Evolutionary conservation across 2,113 vertebrate species (phyloP).

Genomic region (Ascaphus truei): DNA sequence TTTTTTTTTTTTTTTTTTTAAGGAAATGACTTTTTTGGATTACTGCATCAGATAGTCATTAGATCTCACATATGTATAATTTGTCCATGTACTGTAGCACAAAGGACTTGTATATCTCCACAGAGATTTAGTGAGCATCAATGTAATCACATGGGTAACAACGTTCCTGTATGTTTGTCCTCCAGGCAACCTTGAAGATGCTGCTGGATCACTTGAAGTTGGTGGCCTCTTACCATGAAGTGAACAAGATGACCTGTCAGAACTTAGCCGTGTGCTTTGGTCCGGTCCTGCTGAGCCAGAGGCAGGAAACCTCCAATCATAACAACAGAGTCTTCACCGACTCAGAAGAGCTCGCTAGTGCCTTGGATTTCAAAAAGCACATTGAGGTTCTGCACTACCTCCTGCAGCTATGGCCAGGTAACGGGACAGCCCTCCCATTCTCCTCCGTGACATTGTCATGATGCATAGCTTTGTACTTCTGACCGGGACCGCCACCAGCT

Average conservation of each 20-base stretch:
- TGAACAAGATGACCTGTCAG: slow-evolving; percentile 98
- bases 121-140: no score
- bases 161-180: slow-evolving; percentile 34
- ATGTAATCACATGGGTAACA: no score
- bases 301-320: slow-evolving; percentile 84
- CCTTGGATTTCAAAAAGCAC: slow-evolving; percentile 97
- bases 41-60: no score
- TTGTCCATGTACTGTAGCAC: no score
- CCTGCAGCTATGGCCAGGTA: slow-evolving; percentile 97
- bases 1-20: no score
- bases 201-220: slow-evolving; percentile 92
- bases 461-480: no score
- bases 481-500: no score
- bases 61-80: no score
- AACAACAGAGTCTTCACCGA: slow-evolving; percentile 92
- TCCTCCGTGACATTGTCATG: no score
- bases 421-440: neutral
- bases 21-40: no score
- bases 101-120: no score
- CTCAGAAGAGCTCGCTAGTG: slow-evolving; percentile 92
- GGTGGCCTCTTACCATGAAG: slow-evolving; percentile 88
- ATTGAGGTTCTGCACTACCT: slow-evolving; percentile 97
- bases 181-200: slow-evolving; percentile 83
- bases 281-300: slow-evolving; percentile 89
- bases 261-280: slow-evolving; percentile 97